phyloP scores from a whole-genome alignment of 2,113 vertebrate species.

The Laticauda colubrina region DNA sequence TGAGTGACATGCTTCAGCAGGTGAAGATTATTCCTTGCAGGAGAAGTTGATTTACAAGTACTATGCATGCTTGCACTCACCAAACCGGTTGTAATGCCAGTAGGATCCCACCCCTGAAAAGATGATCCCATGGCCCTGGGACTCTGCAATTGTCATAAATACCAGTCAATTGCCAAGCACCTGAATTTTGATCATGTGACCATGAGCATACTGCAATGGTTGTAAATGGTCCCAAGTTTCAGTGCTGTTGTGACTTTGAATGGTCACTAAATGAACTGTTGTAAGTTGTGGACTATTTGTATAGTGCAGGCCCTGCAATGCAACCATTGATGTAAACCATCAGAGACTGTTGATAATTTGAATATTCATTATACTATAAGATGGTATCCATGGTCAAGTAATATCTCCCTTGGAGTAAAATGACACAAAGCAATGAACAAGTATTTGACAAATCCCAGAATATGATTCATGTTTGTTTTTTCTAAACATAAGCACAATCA shows the following conservation, averaged over 20 bases:
- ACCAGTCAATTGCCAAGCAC: neutral
- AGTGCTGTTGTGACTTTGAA: neutral
- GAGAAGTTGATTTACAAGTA: too few relatives aligned
- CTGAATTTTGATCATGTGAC: neutral
- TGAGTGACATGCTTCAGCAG: too few relatives aligned
- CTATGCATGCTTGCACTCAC: too few relatives aligned
- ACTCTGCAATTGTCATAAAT: neutral
- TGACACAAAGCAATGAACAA: neutral
- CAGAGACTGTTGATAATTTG: neutral
- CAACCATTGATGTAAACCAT: neutral
- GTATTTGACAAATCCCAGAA: neutral
- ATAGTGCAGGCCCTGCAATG: neutral
- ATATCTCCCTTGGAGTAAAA: neutral
- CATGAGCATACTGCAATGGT: neutral
- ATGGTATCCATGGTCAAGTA: neutral
- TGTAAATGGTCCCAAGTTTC: neutral
- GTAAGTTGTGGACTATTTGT: neutral
- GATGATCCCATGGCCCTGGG: neutral
- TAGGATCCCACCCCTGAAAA: neutral
- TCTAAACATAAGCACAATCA: neutral
- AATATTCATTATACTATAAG: neutral
- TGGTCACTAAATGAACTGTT: neutral
- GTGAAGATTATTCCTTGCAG: too few relatives aligned
- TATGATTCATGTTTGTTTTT: neutral
- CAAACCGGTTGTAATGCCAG: too few relatives aligned